phyloP scores from a whole-genome alignment of 2,113 vertebrate species.

The Chunga burmeisteri region DNA sequence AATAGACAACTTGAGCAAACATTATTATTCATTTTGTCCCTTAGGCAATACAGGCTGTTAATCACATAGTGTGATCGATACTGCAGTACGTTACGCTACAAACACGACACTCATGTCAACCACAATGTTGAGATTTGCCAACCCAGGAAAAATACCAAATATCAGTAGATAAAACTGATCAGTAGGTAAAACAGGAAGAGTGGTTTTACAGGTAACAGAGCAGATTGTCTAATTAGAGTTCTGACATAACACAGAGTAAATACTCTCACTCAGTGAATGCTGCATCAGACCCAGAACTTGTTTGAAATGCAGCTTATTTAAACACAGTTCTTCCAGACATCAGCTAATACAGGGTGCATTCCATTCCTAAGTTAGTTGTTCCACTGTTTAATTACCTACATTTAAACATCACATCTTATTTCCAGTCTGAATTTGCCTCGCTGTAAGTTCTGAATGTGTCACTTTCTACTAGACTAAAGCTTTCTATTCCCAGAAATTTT shows the following conservation, averaged over 20 bases:
- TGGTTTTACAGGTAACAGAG: neutral
- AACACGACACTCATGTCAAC: neutral
- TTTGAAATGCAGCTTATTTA: neutral
- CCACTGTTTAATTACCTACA: neutral
- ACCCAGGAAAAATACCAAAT: neutral
- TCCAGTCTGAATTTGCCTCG: neutral
- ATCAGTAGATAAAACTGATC: neutral
- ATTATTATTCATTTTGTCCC: neutral
- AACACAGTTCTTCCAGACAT: neutral
- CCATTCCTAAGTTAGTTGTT: neutral
- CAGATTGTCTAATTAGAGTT: neutral
- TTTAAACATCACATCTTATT: neutral
- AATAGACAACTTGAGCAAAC: neutral
- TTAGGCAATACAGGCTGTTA: neutral
- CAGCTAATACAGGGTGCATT: neutral
- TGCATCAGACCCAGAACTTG: neutral
- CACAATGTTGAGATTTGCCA: neutral
- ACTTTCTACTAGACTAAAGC: neutral
- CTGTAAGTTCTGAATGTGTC: neutral
- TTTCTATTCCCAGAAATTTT: neutral
- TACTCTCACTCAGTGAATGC: neutral
- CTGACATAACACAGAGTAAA: neutral
- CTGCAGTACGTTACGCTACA: neutral
- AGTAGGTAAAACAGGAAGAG: neutral
- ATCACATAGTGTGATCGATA: neutral